Percentiles rank a stretch among this genome's conserved stretches.
These are phyloP conservation scores for Cheiracanthium punctorium DNA, from an alignment of 2,888 invertebrate genomes.

Conservation along the genomic window DNA sequence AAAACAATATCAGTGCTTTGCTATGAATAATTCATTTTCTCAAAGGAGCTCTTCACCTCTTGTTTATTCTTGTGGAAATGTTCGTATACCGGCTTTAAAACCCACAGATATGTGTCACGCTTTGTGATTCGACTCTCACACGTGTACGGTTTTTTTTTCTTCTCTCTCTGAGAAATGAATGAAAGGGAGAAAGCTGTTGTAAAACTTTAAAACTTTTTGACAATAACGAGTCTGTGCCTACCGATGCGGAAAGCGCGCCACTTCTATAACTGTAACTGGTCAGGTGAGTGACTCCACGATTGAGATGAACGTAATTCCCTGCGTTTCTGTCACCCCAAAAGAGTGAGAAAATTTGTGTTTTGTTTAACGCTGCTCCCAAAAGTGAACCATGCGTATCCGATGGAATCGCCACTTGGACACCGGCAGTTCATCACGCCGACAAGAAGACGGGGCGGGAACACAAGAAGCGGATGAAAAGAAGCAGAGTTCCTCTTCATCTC, in stretches of 20 bases:
- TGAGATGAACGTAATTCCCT: neutral
- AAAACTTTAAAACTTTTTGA: neutral
- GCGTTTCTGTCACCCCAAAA: neutral
- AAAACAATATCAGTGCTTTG: no score
- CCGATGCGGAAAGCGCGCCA: neutral
- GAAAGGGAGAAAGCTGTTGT: neutral
- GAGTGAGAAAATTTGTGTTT: neutral
- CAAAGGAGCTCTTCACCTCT: no score
- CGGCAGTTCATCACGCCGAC: constrained; percentile 37
- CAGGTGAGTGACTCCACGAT: neutral
- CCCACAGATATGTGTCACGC: neutral
- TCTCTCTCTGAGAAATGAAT: neutral
- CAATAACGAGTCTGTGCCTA: neutral
- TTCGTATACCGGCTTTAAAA: no score
- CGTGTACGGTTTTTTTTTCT: neutral
- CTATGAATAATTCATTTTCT: no score
- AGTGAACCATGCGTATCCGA: constrained; percentile 48
- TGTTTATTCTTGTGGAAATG: no score
- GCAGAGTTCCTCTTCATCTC: neutral
- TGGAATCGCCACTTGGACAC: constrained; percentile 65
- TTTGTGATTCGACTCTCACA: neutral
- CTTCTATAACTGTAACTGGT: neutral
- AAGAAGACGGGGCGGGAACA: constrained; percentile 1
- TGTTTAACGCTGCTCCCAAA: neutral
- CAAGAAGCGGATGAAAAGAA: constrained; percentile 10